Base-by-base conservation (phyloP, 2,888 invertebrate genomes). In the Salpingus planirostris region DNA sequence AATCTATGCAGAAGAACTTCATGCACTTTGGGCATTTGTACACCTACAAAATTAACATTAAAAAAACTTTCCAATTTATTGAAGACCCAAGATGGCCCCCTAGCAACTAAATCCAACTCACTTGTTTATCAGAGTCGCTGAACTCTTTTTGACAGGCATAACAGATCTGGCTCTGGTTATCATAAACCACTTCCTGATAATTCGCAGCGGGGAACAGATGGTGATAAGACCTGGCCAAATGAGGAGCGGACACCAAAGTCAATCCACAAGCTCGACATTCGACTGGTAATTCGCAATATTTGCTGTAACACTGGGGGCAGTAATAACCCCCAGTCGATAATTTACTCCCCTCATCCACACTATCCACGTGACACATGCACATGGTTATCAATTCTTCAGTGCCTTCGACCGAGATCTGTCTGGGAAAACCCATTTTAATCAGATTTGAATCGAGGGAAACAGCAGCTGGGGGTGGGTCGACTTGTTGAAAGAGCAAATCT, bases 401-500 rank as follows among this genome's bases (percentile, higher is more conserved):
- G 50, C 72, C 70, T 48, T 74, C 74, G 3, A 72, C 72, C 30
- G 70, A 60, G 52, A 68, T 58, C 46, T 80, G 78, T 68, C 91
- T 90, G 3, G 95, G 95, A 65, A 96, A 96, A 25, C 95, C 96
- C 93, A 96, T 96, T 72, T 91, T 88, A 18, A 92, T 87, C 2
- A 92, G 73, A 7, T 81, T 80, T n/a, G 82, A 77, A 42, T 84
- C 81, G 36, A 79, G 62, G 42, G 74, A 63, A 31, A 77, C 73
- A 11, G 88, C 82, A 32, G 87, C 82, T 11, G 84, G 73, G 15
- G 79, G 77, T 13, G 80, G 80, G 60, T 79, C 76, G 4, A 82
- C 70, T 49, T 80, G 77, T 30, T 74, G 71, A 44, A 73, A 67
- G 10, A 80, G 57, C 44, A 77, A 71, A 55, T 80, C 80, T 43